Evolutionary conservation across 2,888 invertebrate species (phyloP), one percentile per base, ranked within the genome.

Genomic region (Pegoplata infirma): DNA sequence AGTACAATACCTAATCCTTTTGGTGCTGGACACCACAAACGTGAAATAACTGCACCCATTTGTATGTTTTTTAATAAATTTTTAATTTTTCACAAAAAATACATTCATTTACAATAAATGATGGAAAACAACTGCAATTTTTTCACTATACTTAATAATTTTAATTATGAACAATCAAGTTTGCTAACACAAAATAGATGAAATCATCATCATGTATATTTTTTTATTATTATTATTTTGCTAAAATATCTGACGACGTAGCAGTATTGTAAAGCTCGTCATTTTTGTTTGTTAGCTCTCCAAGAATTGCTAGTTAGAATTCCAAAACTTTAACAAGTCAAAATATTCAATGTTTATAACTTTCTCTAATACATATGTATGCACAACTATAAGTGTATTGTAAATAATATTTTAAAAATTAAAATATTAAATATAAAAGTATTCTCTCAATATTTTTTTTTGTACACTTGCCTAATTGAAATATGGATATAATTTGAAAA

Each of bases 41-140:
- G 74, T 36, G 74, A 75, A 14, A 75, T 36, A 47, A 61, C 17
- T 14, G 66, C 55, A 12, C 74, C 74, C 67, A 67, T 68, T 55
- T 17, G 3, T 12, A 32, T n/a, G 19, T 5, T 21, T 44, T 44
- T 53, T 49, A 51, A 17, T 6, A 28, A 53, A 46, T 32, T 2
- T 40, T 36, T 36, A 36, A 36, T 36, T 36, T n/a, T 40, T 40
- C n/a, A 40, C n/a, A 40, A 40, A 40, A 17, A 21, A 19, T 23
- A 23, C 36, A 14, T n/a, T 44, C 23, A 58, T 21, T 12, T n/a
- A 23, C 14, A 23, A 21, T 2, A 19, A 44, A 44, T 23, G 58
- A 44, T 44, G 44, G 44, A 58, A 21, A 23, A 58, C 23, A 44
- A 21, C 44, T 44, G 21, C 14, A 23, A 58, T 23, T 44, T 44